Evolutionary conservation across 64 coral and sea anemone species (phyloP).

Genomic region (Actinia tenebrosa): DNA sequence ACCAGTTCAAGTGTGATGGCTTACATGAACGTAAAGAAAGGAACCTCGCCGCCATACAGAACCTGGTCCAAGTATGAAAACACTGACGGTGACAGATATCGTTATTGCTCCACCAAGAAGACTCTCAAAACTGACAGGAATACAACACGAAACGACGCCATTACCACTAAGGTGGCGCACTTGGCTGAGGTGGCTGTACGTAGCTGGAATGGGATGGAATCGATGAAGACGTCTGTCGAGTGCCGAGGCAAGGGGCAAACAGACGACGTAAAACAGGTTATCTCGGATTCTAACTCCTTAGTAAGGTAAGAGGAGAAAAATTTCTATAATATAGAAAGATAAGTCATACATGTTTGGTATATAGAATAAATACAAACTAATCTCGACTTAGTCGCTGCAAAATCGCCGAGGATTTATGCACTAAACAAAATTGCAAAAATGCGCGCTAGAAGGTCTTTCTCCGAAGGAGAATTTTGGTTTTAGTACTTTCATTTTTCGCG

Average conservation of each 20-base stretch:
- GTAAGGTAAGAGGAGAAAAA: not conserved
- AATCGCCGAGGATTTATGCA: too few relatives aligned
- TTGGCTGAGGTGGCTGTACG: not conserved
- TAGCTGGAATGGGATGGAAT: not conserved
- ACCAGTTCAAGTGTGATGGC: not conserved
- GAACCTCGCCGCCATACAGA: not conserved
- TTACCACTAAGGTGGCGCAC: not conserved
- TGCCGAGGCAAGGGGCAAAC: not conserved
- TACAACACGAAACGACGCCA: not conserved
- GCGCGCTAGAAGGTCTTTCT: too few relatives aligned
- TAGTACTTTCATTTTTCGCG: too few relatives aligned
- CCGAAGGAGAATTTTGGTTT: too few relatives aligned
- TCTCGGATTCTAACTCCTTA: not conserved
- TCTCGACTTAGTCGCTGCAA: too few relatives aligned
- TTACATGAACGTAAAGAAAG: constrained; percentile 8
- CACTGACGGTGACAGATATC: not conserved
- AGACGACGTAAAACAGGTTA: not conserved
- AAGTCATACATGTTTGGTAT: not conserved
- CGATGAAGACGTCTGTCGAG: not conserved
- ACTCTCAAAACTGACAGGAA: not conserved
- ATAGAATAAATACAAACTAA: too few relatives aligned
- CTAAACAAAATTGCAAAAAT: too few relatives aligned
- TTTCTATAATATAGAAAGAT: not conserved
- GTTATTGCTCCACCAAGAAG: not conserved
- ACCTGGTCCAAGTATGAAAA: not conserved